Base-by-base conservation (phyloP, 2,113 vertebrate genomes). In the Rhinoptilus africanus region DNA sequence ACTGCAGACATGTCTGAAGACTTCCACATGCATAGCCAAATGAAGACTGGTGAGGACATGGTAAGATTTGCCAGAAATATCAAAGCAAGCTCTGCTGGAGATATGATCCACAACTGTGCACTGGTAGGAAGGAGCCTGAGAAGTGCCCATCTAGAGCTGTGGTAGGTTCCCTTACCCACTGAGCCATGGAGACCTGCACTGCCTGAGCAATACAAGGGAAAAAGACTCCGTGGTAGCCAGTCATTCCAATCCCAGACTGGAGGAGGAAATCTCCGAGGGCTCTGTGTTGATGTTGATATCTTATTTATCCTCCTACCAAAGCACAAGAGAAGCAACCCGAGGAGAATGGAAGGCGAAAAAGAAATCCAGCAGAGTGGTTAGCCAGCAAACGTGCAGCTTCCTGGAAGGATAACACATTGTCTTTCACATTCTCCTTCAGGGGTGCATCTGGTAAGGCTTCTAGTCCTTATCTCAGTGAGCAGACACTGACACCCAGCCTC, bases 1-100 rank as follows among this genome's bases (percentile, higher is more conserved):
- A 92, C 85, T 96, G 59, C 92, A 96, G 89, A 84, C 85, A 88
- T 43, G 75, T 88, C 90, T 96, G 92, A 95, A 92, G 95, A 93
- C 76, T 95, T 97, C 84, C 93, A 96, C 82, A 89, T 92, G 88
- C n/a, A 0, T 64, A 90, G 69, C 57, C 77, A 96, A 96, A 90
- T 0, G 24, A 92, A 43, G 72, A 94, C 64, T 95, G 81, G 88
- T 84, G 89, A 95, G 88, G 88, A 94, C 78, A 59, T 37, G 23
- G 63, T n/a, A 37, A 81, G 39, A 67, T 73, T 87, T 96, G 66
- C 62, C 84, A 85, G 57, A 86, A 93, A 67, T 62, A 91, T 60
- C 82, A 72, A 74, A 85, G 66, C n/a, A 57, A 91, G 27, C 53
- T 83, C 72, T 77, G 59, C 39, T 60, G 59, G 39, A 86, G 57